These are phyloP conservation scores for Bellardia pandia DNA, from an alignment of 2,888 invertebrate species.

Conservation along the genomic window DNA sequence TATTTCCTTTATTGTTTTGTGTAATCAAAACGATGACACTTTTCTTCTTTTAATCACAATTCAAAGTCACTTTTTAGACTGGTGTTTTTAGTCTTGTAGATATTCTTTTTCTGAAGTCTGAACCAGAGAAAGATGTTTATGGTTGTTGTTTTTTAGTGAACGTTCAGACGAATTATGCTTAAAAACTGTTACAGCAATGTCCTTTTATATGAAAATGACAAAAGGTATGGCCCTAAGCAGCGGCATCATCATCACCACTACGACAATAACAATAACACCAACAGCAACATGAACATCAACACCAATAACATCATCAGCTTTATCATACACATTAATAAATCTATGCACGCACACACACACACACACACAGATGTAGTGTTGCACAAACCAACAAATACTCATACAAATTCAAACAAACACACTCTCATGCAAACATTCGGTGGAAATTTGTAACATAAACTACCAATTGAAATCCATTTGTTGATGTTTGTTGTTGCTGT, in stretches of 20 bases:
- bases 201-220: conserved; percentile 81
- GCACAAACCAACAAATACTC: background rate
- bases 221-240: conserved; percentile 76
- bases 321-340: conserved; percentile 45
- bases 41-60: conserved; percentile 49
- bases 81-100: conserved; percentile 25
- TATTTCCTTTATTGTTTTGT: background rate
- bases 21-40: conserved; percentile 5
- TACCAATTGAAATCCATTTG: conserved; percentile 70
- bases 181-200: conserved; percentile 76
- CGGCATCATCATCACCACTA: conserved; percentile 52
- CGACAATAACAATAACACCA: conserved; percentile 52
- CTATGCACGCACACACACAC: conserved; percentile 37
- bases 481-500: conserved; percentile 31
- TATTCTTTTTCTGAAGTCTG: conserved; percentile 33
- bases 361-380: conserved; percentile 18
- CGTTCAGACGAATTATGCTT: conserved; percentile 79
- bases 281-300: conserved; percentile 36
- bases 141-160: conserved; percentile 74
- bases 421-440: background rate
- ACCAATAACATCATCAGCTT: conserved; percentile 50
- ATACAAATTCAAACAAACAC: conserved; percentile 15
- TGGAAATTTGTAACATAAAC: conserved; percentile 58
- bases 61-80: conserved; percentile 53
- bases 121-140: conserved; percentile 63